phyloP scores from a whole-genome alignment of 2,113 vertebrate species.

The Bambusicola thoracicus region DNA sequence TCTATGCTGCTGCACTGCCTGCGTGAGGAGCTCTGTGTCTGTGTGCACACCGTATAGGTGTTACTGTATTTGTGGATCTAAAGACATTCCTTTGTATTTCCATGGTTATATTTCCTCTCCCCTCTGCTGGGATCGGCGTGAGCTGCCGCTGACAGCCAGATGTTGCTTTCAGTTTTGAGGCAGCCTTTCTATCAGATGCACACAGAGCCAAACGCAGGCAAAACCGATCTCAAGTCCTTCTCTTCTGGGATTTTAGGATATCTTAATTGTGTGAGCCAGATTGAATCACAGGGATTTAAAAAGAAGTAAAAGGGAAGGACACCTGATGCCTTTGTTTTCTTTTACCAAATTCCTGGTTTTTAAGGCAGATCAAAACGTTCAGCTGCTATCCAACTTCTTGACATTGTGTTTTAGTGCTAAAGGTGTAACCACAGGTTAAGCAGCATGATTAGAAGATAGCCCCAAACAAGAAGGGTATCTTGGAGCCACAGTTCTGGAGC shows the following conservation, averaged over 20 bases:
- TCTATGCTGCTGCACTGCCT: neutral
- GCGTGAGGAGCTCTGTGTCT: neutral
- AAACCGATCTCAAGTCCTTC: neutral
- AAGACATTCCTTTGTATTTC: neutral
- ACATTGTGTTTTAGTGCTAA: neutral
- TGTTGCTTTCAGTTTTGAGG: neutral
- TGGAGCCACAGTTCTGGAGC: neutral
- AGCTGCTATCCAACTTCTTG: neutral
- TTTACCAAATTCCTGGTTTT: neutral
- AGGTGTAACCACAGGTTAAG: rapidly evolving
- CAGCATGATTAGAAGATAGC: rapidly evolving
- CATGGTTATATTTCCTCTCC: neutral
- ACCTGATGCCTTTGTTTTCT: rapidly evolving
- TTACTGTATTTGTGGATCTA: neutral
- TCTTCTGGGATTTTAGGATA: neutral
- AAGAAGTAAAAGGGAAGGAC: neutral
- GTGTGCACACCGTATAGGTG: neutral
- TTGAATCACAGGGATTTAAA: neutral
- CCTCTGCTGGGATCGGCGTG: neutral
- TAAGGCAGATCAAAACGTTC: neutral
- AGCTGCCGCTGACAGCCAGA: neutral
- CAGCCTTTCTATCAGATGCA: neutral
- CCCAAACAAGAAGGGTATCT: neutral
- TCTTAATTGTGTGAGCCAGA: neutral
- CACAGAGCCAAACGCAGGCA: neutral